Evolutionary conservation across 2,888 invertebrate species (phyloP), one percentile per base, ranked within the genome.

Genomic region (Caenorhabditis virilis): DNA sequence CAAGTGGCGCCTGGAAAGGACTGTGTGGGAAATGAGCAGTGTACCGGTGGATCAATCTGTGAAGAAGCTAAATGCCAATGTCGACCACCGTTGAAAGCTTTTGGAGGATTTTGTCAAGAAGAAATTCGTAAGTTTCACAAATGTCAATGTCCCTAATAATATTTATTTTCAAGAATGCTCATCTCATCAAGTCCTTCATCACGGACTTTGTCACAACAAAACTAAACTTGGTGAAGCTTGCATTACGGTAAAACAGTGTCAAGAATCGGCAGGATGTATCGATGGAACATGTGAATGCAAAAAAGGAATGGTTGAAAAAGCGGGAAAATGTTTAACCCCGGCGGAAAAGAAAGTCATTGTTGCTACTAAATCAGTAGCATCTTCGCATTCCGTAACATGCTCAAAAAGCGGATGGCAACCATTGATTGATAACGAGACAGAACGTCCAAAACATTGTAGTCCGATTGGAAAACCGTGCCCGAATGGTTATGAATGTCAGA

Each of bases 11-110:
- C 77, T 0, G 70, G 69, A 23, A 52, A 59, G 6, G 45, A 46
- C 18, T 77, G 77, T 45, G 22, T 52, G 3, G 60, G 61, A 9
- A 64, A 58, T 22, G 61, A 69, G 23, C 77, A 77, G 49, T 77
- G 77, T 41, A 66, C 63, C 0, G 74, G 74, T 16, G 77, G 76
- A 13, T 66, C 73, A 2, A 23, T 65, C 18, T 77, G 77, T 49
- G 49, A 51, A 36, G 64, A 62, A 7, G 63, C 46, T 1, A 53
- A 59, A 15, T 77, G 77, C 54, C 51, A 52, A 9, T 77, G 77
- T 46, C 61, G 72, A 23, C 41, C 51, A 1, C 70, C 69, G 9
- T 60, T 72, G 41, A 59, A 52, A n/a, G 54, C 55, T 2, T 56
- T 71, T n/a, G 74, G 72, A 18, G 63, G 60, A 20, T 72, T 72